These are phyloP conservation scores for Parelbella ahira DNA, from an alignment of 2,888 invertebrate species.

Conservation along the genomic window DNA sequence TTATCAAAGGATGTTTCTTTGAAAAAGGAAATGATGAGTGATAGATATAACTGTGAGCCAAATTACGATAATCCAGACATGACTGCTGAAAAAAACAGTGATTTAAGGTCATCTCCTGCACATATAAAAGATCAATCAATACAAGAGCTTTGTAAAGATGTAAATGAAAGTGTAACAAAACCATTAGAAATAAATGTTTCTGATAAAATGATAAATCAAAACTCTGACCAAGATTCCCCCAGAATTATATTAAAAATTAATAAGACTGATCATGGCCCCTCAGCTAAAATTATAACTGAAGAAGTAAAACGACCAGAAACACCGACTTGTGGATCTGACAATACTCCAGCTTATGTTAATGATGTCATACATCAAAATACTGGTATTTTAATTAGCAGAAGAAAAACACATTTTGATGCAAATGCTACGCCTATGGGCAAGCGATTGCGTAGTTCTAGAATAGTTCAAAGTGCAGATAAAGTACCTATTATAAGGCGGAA, in stretches of 20 bases:
- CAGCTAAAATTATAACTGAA: constrained; percentile 74
- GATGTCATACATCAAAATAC: constrained; percentile 42
- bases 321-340: constrained; percentile 43
- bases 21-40: constrained; percentile 31
- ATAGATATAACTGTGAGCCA: constrained; percentile 32
- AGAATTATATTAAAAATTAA: constrained; percentile 84
- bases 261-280: constrained; percentile 79
- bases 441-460: constrained; percentile 66
- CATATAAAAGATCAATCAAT: constrained; percentile 38
- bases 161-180: constrained; percentile 56
- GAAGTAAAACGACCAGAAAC: constrained; percentile 52
- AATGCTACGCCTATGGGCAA: constrained; percentile 57
- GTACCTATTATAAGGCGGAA: constrained; percentile 45
- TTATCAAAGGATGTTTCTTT: constrained; percentile 34
- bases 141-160: constrained; percentile 48
- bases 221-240: constrained; percentile 75
- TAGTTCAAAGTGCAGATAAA: constrained; percentile 61
- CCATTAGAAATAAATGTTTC: constrained; percentile 73
- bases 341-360: constrained; percentile 49
- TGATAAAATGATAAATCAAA: constrained; percentile 58
- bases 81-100: constrained; percentile 39
- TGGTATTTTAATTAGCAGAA: constrained; percentile 52
- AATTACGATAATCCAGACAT: constrained; percentile 33
- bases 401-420: constrained; percentile 46
- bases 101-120: constrained; percentile 34